These are phyloP conservation scores for Tetranychus truncatus DNA, from an alignment of 2,888 invertebrate genomes.

Conservation along the genomic window DNA sequence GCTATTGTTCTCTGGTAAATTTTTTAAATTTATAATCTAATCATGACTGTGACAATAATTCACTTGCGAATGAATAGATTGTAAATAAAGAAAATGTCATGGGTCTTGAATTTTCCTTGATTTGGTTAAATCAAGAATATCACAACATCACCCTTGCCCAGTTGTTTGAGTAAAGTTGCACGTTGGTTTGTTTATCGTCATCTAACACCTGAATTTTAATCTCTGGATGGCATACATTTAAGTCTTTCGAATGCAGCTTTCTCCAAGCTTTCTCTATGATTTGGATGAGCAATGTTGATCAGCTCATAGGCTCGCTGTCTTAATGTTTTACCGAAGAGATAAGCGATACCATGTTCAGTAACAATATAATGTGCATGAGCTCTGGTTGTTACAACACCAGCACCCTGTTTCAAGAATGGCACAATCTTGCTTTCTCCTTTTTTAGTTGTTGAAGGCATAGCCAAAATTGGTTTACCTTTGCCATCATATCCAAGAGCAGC, in stretches of 20 bases:
- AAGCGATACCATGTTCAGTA: conserved; percentile 75
- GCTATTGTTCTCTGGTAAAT: too few relatives aligned
- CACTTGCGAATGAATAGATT: too few relatives aligned
- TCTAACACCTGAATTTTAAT: background rate
- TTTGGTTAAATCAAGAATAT: too few relatives aligned
- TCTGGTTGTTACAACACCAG: conserved; percentile 77
- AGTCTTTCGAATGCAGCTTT: conserved; percentile 60
- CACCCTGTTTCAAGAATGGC: conserved; percentile 63
- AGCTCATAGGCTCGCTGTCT: conserved; percentile 73
- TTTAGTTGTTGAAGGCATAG: conserved; percentile 59
- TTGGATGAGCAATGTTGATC: conserved; percentile 71
- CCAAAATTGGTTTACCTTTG: conserved; percentile 72
- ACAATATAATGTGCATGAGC: conserved; percentile 85
- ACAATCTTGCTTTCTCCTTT: conserved; percentile 67
- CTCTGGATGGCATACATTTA: conserved; percentile 31
- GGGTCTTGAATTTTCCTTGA: too few relatives aligned
- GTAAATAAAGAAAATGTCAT: too few relatives aligned
- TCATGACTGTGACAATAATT: too few relatives aligned
- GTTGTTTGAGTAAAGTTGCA: too few relatives aligned
- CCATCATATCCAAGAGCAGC: conserved; percentile 69
- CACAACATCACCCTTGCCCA: too few relatives aligned
- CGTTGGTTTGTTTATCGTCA: background rate
- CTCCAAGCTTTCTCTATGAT: conserved; percentile 62
- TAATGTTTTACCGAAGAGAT: conserved; percentile 68
- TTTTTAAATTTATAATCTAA: too few relatives aligned